Evolutionary conservation across 2,113 vertebrate species (phyloP), one percentile per base, ranked within the genome.

Genomic region (Eptesicus fuscus): DNA sequence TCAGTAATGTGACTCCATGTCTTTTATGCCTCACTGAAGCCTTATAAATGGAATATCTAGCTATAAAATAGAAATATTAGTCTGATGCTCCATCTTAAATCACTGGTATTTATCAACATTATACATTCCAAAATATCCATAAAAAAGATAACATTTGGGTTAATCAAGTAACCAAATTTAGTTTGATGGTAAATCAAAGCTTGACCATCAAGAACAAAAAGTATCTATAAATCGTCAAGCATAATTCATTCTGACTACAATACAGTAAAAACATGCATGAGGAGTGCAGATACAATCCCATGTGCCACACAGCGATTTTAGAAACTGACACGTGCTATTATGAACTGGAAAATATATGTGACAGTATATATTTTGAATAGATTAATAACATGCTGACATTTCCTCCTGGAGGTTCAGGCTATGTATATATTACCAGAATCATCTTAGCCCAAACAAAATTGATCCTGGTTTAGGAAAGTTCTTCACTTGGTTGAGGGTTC

Each of bases 21-120:
- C 42, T 95, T 94, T 97, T 97, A 88, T 93, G 93, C 84, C 90
- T 94, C 88, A 91, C 51, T 96, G 71, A 95, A 96, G 79, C 93
- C 91, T 95, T 97, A 95, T 88, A 96, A 97, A 94, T 90, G 87
- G 88, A 98, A 96, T 84, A 96, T 97, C 79, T 94, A 91, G 67
- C 35, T 94, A 91, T 91, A 97, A 96, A 73, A 89, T 12, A 93
- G 53, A 83, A 28, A 51, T 93, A 92, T 92, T 67, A 47, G 61
- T 70, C 83, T 69, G 79, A 42, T 30, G 20, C 9, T 83, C 32
- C 18, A 59, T 49, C 59, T 97, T 80, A 83, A 87, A 95, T 95
- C 90, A 37, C 40, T 92, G 82, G n/a, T 35, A 86, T 88, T 92
- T 44, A 93, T 49, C 77, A 84, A 30, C 51, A 59, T 88, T 32